Conservation (phyloP, 2,113 vertebrate genomes). For the Piprites chloris region DNA sequence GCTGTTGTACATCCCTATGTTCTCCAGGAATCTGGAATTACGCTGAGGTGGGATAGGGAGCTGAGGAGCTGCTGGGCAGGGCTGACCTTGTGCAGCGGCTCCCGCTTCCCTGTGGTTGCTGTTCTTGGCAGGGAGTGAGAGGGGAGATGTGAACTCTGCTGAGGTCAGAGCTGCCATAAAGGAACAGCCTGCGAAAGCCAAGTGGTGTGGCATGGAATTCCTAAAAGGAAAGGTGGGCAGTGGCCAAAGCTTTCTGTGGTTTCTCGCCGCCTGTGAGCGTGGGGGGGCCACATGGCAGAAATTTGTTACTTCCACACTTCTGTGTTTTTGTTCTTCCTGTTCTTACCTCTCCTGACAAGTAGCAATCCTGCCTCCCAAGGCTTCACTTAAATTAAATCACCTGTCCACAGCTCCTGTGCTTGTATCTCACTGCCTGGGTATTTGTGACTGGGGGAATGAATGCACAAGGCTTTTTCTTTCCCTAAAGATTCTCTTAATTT, state of each 20-base stretch:
- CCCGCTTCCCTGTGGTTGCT: fast-evolving
- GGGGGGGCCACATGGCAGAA: fast-evolving
- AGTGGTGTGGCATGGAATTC: fast-evolving
- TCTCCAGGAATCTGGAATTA: not conserved
- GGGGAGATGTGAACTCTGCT: not conserved
- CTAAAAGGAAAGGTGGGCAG: not conserved
- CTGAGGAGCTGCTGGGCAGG: not conserved
- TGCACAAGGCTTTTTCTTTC: not conserved
- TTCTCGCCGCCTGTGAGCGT: fast-evolving
- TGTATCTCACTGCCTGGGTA: fast-evolving
- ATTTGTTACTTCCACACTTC: not conserved
- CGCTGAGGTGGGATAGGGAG: fast-evolving
- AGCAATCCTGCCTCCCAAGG: not conserved
- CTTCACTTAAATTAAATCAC: not conserved
- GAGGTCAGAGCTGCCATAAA: not conserved
- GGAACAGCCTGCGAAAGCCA: not conserved
- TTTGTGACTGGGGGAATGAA: not conserved
- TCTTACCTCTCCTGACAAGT: not conserved
- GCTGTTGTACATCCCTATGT: not conserved
- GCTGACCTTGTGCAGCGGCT: not conserved
- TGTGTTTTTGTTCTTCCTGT: not conserved
- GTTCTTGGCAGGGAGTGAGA: not conserved
- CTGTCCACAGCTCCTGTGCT: not conserved
- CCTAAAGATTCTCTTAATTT: not conserved
- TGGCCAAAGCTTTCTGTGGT: not conserved